Conservation (phyloP, 2,113 vertebrate genomes). For the Hippocampus zosterae region DNA sequence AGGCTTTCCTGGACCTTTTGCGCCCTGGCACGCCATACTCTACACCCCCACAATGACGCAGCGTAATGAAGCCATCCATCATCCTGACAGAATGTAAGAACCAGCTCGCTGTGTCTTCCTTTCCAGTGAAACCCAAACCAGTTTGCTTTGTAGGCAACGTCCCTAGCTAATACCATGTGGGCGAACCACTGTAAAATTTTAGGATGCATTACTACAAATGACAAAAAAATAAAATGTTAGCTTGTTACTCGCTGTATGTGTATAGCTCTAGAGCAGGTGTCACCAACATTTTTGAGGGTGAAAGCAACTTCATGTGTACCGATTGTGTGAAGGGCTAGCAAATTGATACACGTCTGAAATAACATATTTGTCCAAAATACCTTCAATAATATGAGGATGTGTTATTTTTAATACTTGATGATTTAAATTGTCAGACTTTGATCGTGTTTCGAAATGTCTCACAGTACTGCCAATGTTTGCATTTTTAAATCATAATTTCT, state of each 20-base stretch:
- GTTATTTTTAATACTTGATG: too few species aligned
- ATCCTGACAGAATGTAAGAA: conserved; percentile 41
- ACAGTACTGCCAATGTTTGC: too few species aligned
- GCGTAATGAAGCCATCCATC: conserved; percentile 53
- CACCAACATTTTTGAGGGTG: too few species aligned
- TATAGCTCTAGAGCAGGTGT: too few species aligned
- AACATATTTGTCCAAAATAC: too few species aligned
- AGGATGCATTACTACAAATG: not conserved
- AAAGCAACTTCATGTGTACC: too few species aligned
- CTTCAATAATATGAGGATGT: too few species aligned
- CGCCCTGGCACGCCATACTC: conserved; percentile 19
- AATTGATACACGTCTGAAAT: too few species aligned
- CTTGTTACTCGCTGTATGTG: not conserved
- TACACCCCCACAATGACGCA: conserved; percentile 44
- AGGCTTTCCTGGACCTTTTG: conserved; percentile 12
- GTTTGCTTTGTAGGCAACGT: conserved; percentile 27
- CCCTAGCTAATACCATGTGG: not conserved
- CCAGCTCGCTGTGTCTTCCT: conserved; percentile 12
- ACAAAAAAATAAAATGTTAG: not conserved
- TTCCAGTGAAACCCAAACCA: conserved; percentile 25
- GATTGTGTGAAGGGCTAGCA: too few species aligned
- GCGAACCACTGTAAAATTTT: not conserved
- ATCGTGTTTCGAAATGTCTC: too few species aligned
- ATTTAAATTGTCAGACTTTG: too few species aligned
- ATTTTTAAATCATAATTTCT: too few species aligned